These are phyloP conservation scores for Branchellion lobata DNA, from an alignment of 2,888 invertebrate genomes.

Conservation along the genomic window DNA sequence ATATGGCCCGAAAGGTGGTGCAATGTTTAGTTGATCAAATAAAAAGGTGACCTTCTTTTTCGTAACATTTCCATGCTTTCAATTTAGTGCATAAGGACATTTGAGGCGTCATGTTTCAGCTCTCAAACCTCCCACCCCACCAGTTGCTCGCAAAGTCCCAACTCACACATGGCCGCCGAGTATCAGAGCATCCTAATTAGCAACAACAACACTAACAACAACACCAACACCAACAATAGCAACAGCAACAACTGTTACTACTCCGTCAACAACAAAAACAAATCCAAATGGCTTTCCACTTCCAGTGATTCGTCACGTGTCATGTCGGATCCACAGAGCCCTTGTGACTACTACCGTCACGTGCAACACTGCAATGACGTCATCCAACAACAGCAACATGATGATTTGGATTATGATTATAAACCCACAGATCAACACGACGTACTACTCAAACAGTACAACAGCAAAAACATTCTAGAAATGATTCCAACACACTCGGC, in stretches of 20 bases:
- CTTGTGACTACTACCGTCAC: background rate
- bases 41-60: too few species aligned
- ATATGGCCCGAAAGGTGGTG: too few species aligned
- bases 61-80: too few species aligned
- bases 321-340: background rate
- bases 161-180: slow-evolving; percentile 34
- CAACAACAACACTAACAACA: slow-evolving; percentile 21
- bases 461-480: too few species aligned
- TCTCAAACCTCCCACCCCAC: too few species aligned
- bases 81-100: too few species aligned
- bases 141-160: slow-evolving; percentile 6
- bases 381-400: background rate
- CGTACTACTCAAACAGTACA: too few species aligned
- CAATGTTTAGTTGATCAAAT: too few species aligned
- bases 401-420: background rate
- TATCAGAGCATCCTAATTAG: slow-evolving; percentile 48
- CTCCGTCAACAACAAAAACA: background rate
- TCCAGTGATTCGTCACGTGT: background rate
- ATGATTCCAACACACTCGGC: too few species aligned
- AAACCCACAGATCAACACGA: too few species aligned
- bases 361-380: background rate
- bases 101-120: too few species aligned
- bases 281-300: too few species aligned
- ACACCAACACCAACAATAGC: slow-evolving; percentile 12
- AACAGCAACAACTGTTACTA: slow-evolving; percentile 6